Conservation (phyloP, 2,888 invertebrate species). For the Leucoma salicis region DNA sequence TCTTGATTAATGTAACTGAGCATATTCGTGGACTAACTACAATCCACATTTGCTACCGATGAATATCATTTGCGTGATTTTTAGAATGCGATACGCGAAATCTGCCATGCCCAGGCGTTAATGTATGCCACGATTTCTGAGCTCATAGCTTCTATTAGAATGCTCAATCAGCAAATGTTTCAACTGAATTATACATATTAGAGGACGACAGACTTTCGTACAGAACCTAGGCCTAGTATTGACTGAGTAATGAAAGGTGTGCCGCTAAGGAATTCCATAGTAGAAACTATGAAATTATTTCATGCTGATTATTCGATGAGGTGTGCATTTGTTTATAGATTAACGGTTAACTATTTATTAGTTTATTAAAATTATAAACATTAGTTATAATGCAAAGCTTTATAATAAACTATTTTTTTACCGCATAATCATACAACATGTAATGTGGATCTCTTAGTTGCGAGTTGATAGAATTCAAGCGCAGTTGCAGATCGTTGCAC, state of each 20-base stretch:
- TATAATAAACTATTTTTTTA: too few species aligned
- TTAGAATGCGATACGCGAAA: background rate
- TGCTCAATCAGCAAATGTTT: slow-evolving; percentile 64
- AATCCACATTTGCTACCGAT: too few species aligned
- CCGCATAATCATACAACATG: too few species aligned
- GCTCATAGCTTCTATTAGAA: slow-evolving; percentile 77
- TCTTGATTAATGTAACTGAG: too few species aligned
- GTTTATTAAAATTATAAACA: too few species aligned
- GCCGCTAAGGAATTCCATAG: slow-evolving; percentile 60
- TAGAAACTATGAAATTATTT: slow-evolving; percentile 12
- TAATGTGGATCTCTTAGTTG: too few species aligned
- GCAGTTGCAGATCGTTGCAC: too few species aligned
- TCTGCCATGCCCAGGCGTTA: slow-evolving; percentile 32
- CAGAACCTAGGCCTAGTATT: slow-evolving; percentile 51
- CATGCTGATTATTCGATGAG: background rate
- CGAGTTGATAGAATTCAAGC: too few species aligned
- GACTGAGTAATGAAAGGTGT: slow-evolving; percentile 75
- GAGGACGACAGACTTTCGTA: slow-evolving; percentile 51
- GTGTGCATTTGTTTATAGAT: background rate
- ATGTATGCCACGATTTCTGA: slow-evolving; percentile 78
- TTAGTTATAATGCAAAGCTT: too few species aligned
- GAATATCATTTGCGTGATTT: too few species aligned
- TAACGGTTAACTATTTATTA: too few species aligned
- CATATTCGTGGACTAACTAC: too few species aligned
- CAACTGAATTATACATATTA: slow-evolving; percentile 45